Base-by-base conservation (phyloP, 1,140 invertebrate genomes). In the Lordiphosa collinella region DNA sequence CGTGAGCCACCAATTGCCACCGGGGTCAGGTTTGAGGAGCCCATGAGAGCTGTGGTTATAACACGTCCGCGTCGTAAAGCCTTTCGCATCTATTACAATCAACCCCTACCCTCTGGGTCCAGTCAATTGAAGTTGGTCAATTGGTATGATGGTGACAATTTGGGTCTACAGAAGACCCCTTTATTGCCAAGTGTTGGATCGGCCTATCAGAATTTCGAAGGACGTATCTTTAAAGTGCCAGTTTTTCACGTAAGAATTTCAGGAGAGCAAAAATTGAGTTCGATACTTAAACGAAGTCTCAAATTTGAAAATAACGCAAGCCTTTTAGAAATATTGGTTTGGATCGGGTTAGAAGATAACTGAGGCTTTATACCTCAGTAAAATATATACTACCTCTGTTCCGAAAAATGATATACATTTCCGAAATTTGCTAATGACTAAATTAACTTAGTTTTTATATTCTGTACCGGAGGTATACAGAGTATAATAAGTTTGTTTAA, bases 1-100 rank as follows among this genome's bases (percentile, higher is more conserved):
- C 61, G 53, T 8, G 56, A 55, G 43, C 69, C 66, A 6, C 86
- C 86, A 0, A 72, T 48, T 6, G 32, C 48, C 1, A 36, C 36
- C 0, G 52, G 49, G 1, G 14, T 78, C 1, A 46, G 48, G 9
- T 82, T 87, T 38, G 62, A 79, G 12, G 84, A 88, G 43, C 88
- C 88, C 3, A 65, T 89, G 55, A 59, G 88, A 11, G 79, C 69
- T 5, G 85, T 87, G 5, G 72, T 89, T 12, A 71, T 89, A 9
- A 89, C 85, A 2, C 40, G 84, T 11, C 85, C 88, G 3, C 63
- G 88, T 3, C 59, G 48, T 10, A 80, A 76, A 9, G 76, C 84
- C 12, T 94, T 92, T 63, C 90, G 92, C 16, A 89, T 94, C 31
- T 93, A 92, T 78, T 94, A 93, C 86, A 93, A 93, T 84, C 93